Conservation (phyloP, 2,888 invertebrate genomes). For the Drosophila testacea region DNA sequence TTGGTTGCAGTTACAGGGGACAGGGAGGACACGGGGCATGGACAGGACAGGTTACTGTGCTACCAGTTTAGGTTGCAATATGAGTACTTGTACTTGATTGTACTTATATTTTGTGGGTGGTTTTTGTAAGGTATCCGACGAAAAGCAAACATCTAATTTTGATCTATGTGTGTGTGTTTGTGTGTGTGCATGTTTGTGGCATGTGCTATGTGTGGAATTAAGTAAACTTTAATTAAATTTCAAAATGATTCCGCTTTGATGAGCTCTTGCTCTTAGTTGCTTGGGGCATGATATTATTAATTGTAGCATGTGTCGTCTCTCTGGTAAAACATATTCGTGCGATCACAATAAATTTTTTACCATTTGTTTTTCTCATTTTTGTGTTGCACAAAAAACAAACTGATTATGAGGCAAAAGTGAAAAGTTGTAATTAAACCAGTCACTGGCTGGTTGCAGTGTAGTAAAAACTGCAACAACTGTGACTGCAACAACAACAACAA, state of each 20-base stretch:
- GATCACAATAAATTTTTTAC: constrained; percentile 70
- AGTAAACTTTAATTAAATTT: constrained; percentile 75
- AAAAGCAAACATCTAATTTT: constrained; percentile 59
- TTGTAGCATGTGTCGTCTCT: constrained; percentile 70
- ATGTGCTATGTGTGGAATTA: constrained; percentile 50
- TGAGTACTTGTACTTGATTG: constrained; percentile 15
- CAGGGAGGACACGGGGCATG: not conserved
- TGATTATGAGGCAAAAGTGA: constrained; percentile 82
- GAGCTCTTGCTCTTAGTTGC: constrained; percentile 47
- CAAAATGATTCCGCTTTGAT: constrained; percentile 71
- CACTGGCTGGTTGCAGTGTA: constrained; percentile 66
- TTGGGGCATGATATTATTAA: constrained; percentile 64
- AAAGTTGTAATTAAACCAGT: constrained; percentile 84
- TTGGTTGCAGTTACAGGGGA: constrained; percentile 2
- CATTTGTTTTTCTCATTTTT: constrained; percentile 36
- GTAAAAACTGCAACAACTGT: constrained; percentile 45
- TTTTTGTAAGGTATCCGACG: constrained; percentile 30
- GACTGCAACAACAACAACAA: constrained; percentile 53
- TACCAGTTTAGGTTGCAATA: constrained; percentile 52
- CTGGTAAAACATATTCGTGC: constrained; percentile 63
- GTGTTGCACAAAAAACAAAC: constrained; percentile 57
- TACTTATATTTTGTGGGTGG: constrained; percentile 37
- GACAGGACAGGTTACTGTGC: constrained; percentile 27
- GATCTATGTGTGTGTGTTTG: constrained; percentile 9
- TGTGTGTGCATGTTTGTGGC: constrained; percentile 29